Conservation (phyloP, 2,888 invertebrate genomes). For the Antheraea yamamai region DNA sequence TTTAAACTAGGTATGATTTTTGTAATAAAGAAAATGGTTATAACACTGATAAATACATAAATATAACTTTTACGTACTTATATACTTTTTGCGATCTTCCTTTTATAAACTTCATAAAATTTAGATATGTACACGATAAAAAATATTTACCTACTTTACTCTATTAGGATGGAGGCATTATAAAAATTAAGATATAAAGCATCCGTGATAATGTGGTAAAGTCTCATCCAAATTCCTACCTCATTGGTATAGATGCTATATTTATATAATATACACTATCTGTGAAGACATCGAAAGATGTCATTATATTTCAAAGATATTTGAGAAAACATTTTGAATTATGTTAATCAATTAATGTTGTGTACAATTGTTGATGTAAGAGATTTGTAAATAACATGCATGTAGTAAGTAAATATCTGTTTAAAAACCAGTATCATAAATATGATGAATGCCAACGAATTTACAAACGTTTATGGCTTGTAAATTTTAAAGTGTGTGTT, state of each 20-base stretch:
- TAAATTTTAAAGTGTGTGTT: slow-evolving; percentile 44
- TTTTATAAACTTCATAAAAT: neutral
- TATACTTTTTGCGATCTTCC: neutral
- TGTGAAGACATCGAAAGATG: neutral
- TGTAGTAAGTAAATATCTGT: neutral
- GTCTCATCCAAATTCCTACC: neutral
- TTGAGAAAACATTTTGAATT: neutral
- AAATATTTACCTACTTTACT: neutral
- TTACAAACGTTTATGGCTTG: slow-evolving; percentile 30
- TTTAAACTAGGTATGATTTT: no score
- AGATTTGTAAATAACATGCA: neutral
- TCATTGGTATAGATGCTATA: neutral
- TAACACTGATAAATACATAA: no score
- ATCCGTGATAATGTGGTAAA: neutral
- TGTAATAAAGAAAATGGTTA: no score
- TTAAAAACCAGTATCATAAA: neutral
- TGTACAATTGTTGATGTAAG: neutral
- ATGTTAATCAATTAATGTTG: neutral
- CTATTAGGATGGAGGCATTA: neutral
- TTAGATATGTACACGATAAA: neutral
- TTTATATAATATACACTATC: neutral
- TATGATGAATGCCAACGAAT: neutral
- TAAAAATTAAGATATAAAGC: neutral
- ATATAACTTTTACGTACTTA: no score
- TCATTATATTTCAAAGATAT: neutral